Percentiles rank a stretch among this genome's conserved stretches.
Conservation (phyloP, 2,888 invertebrate species). For the Plagiodera versicolora region DNA sequence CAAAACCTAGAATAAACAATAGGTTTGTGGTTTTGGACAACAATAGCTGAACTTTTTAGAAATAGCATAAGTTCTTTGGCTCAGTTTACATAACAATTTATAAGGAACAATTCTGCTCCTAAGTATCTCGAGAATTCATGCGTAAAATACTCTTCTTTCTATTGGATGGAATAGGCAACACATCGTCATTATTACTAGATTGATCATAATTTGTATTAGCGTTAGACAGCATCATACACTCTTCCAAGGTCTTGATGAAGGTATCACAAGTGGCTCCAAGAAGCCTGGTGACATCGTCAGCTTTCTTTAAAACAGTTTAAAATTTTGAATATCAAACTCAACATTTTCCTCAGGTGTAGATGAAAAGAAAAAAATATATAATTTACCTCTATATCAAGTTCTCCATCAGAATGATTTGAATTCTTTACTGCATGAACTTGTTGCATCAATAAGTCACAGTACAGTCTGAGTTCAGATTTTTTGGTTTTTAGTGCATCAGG, state of each 20-base stretch:
- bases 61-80: not conserved
- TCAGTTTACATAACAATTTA: not conserved
- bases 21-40: too few relatives aligned
- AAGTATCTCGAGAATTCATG: not conserved
- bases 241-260: conserved; percentile 79
- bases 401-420: conserved; percentile 58
- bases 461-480: conserved; percentile 75
- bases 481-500: conserved; percentile 68
- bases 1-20: too few relatives aligned
- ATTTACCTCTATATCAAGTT: conserved; percentile 53
- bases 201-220: conserved; percentile 33
- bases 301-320: conserved; percentile 59
- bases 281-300: conserved; percentile 73
- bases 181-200: conserved; percentile 40
- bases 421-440: conserved; percentile 77
- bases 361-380: too few relatives aligned
- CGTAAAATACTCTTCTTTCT: conserved; percentile 34
- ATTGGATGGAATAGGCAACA: conserved; percentile 41
- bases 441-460: conserved; percentile 83
- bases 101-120: not conserved
- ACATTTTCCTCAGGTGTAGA: too few relatives aligned
- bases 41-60: too few relatives aligned
- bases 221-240: conserved; percentile 70
- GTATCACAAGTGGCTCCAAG: conserved; percentile 81
- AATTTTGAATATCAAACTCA: not conserved